phyloP scores from a whole-genome alignment of 2,888 invertebrate genomes.

The Panopea generosa region DNA sequence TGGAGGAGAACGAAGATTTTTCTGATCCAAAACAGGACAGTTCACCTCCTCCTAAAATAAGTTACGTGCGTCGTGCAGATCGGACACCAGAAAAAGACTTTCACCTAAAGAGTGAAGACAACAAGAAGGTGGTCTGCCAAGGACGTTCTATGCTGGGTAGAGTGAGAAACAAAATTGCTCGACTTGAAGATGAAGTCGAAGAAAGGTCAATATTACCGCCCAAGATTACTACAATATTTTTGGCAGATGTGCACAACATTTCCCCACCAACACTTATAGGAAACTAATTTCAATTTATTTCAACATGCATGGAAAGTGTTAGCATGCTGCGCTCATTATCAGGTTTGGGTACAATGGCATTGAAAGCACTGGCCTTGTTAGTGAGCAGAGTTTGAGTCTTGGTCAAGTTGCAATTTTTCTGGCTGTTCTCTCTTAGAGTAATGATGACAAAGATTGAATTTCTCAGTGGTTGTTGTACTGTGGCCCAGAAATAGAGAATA shows the following conservation, averaged over 20 bases:
- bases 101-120: constrained; percentile 57
- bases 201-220: constrained; percentile 70
- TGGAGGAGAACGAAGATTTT: constrained; percentile 55
- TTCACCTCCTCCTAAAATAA: constrained; percentile 30
- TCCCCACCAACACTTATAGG: too few species aligned
- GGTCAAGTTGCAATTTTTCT: too few species aligned
- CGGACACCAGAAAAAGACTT: constrained; percentile 75
- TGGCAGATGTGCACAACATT: not conserved
- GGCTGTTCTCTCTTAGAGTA: too few species aligned
- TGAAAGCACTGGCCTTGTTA: too few species aligned
- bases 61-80: constrained; percentile 67
- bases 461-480: too few species aligned
- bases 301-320: too few species aligned
- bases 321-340: too few species aligned
- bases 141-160: constrained; percentile 70
- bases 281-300: too few species aligned
- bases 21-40: constrained; percentile 10
- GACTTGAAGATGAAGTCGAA: constrained; percentile 76
- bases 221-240: not conserved
- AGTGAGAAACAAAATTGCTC: constrained; percentile 68
- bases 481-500: too few species aligned
- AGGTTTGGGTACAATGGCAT: too few species aligned
- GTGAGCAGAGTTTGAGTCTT: too few species aligned
- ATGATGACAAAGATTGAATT: too few species aligned
- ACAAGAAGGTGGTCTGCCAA: constrained; percentile 70